Evolutionary conservation across 30 jellyfish, hydroid and myxozoan genomes (phyloP).

Genomic region (Rhopilema esculentum): DNA sequence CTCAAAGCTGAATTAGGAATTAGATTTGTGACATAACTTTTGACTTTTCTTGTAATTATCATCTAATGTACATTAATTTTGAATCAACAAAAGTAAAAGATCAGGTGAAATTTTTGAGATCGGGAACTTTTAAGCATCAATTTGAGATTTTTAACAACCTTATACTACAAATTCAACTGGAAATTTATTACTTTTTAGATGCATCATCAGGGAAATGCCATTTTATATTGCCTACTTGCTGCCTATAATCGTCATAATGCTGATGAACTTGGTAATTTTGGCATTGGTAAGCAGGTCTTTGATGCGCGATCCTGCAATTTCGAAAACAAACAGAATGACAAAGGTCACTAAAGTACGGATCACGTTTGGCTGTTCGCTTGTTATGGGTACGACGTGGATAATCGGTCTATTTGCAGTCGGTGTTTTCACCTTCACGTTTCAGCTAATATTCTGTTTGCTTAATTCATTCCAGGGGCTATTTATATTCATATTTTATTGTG

Average conservation of each 20-base stretch:
- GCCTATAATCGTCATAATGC: slow-evolving; percentile 20
- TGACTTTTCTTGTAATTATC: too few relatives aligned
- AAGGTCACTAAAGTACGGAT: slow-evolving; percentile 44
- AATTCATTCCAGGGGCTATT: slow-evolving; percentile 65
- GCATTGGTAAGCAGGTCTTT: slow-evolving; percentile 7
- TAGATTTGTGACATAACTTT: too few relatives aligned
- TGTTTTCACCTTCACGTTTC: slow-evolving; percentile 4
- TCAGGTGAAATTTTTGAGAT: too few relatives aligned
- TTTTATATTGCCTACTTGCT: slow-evolving; percentile 35
- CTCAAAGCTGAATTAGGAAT: too few relatives aligned
- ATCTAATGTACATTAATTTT: too few relatives aligned
- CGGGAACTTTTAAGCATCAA: not conserved
- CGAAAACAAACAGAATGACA: slow-evolving; percentile 1
- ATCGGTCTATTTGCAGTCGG: slow-evolving; percentile 53
- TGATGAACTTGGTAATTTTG: slow-evolving; percentile 19
- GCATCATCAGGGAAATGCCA: slow-evolving; percentile 30
- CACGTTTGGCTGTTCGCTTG: slow-evolving; percentile 32
- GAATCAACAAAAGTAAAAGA: too few relatives aligned
- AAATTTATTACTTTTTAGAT: not conserved
- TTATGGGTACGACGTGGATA: slow-evolving; percentile 53
- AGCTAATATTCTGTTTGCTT: slow-evolving; percentile 34
- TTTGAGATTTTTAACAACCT: not conserved
- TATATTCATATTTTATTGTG: slow-evolving; percentile 36
- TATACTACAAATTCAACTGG: not conserved
- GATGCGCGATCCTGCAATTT: not conserved